Evolutionary conservation across 2,888 invertebrate genomes (phyloP).

Genomic region (Plebejus argus): DNA sequence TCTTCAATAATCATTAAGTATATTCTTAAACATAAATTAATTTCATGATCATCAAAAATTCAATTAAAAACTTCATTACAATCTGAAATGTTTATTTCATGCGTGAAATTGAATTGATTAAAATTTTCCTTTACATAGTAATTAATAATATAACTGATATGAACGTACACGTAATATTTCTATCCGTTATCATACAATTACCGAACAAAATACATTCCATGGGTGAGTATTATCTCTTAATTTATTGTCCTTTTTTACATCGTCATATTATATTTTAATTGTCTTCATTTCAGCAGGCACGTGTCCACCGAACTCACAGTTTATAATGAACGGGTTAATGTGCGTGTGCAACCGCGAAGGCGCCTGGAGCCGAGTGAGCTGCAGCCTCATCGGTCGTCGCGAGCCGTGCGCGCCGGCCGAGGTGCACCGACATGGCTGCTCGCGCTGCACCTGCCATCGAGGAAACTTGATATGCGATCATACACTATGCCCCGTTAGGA

Average conservation of each 20-base stretch:
- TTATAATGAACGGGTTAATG: conserved; percentile 56
- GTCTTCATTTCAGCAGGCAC: conserved; percentile 49
- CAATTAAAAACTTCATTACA: conserved; percentile 46
- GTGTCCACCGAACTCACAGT: conserved; percentile 65
- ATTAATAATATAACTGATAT: conserved; percentile 54
- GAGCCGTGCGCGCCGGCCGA: conserved; percentile 59
- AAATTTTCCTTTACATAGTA: conserved; percentile 42
- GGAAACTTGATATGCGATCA: conserved; percentile 58
- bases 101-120: conserved; percentile 51
- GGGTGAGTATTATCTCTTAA: neutral
- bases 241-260: conserved; percentile 27
- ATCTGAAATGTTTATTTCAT: conserved; percentile 49
- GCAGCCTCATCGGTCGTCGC: conserved; percentile 50
- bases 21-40: neutral
- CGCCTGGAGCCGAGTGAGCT: conserved; percentile 56
- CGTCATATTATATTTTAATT: conserved; percentile 34
- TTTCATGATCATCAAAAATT: conserved; percentile 29
- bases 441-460: conserved; percentile 64
- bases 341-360: conserved; percentile 63
- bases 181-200: conserved; percentile 52
- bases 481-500: conserved; percentile 50
- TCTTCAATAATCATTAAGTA: neutral
- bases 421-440: conserved; percentile 63
- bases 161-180: conserved; percentile 54
- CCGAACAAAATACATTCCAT: conserved; percentile 44